A percentile compares a stretch with the other conserved stretches of the same genome.
These are phyloP conservation scores for Sebastes schlegelii DNA, from an alignment of 2,113 vertebrate species.

Conservation along the genomic window DNA sequence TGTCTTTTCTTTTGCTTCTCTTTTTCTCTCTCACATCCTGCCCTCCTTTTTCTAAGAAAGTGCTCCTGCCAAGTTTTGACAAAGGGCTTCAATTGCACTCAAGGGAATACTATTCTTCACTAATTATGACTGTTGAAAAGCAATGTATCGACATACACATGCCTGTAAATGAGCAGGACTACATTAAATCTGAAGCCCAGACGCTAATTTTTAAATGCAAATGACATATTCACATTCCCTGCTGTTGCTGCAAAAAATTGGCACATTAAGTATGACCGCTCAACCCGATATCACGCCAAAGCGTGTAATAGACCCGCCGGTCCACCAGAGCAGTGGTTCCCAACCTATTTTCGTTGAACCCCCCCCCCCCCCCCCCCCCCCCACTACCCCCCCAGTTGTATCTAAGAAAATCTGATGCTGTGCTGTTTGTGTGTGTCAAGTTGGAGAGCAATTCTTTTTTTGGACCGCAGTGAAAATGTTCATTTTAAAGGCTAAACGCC, in stretches of 20 bases:
- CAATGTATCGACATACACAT: neutral
- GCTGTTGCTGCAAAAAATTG: neutral
- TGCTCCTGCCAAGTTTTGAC: neutral
- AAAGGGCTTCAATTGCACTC: constrained; percentile 8
- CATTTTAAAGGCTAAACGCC: too few species aligned
- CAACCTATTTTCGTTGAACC: too few species aligned
- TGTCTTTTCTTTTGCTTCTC: constrained; percentile 8
- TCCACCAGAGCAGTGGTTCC: too few species aligned
- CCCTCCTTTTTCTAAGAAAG: neutral
- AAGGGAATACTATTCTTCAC: constrained; percentile 2
- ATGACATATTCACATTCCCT: too few species aligned
- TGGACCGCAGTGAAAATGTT: too few species aligned
- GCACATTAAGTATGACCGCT: neutral
- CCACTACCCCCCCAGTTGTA: too few species aligned
- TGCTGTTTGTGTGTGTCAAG: too few species aligned
- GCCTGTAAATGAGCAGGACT: neutral
- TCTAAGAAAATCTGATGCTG: too few species aligned
- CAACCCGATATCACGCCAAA: too few species aligned
- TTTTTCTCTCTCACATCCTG: neutral
- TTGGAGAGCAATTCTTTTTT: too few species aligned
- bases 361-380: too few species aligned
- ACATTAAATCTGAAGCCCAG: neutral
- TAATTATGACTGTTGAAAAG: neutral
- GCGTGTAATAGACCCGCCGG: too few species aligned
- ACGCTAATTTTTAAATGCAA: neutral